Percentiles rank a stretch among this genome's conserved stretches.
Conservation (phyloP, 2,797 vertebrate genomes). For the Catostomus latipinnis region DNA sequence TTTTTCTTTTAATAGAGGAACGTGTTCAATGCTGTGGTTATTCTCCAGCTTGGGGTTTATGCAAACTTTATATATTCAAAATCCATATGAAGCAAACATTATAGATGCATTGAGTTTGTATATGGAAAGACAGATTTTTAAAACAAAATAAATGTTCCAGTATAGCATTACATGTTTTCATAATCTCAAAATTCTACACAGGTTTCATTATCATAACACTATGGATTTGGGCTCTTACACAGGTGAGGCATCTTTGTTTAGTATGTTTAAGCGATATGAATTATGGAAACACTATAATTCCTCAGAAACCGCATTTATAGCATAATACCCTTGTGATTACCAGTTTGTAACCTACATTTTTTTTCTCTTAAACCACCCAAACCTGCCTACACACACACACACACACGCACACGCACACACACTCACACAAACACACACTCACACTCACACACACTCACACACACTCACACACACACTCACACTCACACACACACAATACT, state of each 20-base stretch:
- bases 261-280: no score
- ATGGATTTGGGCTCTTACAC: constrained; percentile 29
- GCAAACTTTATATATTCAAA: neutral
- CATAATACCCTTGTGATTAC: no score
- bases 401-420: no score
- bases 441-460: no score
- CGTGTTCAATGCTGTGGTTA: neutral
- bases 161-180: constrained; percentile 27
- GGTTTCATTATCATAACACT: constrained; percentile 32
- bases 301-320: no score
- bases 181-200: constrained; percentile 11
- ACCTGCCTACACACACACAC: no score
- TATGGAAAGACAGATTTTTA: neutral
- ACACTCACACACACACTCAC: no score
- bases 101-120: neutral
- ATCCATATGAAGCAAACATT: neutral
- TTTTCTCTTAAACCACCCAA: no score
- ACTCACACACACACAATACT: no score
- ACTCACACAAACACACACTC: no score
- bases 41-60: neutral
- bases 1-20: neutral
- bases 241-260: neutral
- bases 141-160: neutral
- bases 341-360: no score
- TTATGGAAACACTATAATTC: no score